Evolutionary conservation across 2,888 invertebrate species (phyloP), one percentile per base, ranked within the genome.

Genomic region (Spodoptera picta): DNA sequence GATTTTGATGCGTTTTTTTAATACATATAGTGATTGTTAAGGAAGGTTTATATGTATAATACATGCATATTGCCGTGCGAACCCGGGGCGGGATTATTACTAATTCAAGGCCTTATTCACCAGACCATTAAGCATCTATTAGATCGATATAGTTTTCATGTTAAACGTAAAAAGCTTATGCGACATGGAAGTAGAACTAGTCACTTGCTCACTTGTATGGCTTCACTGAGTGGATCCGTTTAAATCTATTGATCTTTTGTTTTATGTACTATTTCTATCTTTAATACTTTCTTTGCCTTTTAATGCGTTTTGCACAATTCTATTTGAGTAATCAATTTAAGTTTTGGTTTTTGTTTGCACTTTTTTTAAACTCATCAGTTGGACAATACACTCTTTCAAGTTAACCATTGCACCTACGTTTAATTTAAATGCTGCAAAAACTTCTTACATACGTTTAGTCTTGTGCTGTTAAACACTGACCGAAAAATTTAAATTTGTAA

Each of bases 161-260:
- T 55, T 57, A 36, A 60, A 50, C 51, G 64, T 72, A 67, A 65
- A 74, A 68, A 70, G 50, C 7, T 65, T 67, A 62, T 73, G 74
- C 76, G 65, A 69, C 68, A 69, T 72, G 69, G 69, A 74, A 66
- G 67, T 69, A 57, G 62, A 64, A 56, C 78, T 62, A 9, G 6
- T 7, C 36, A 46, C 41, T 46, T 53, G 43, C 65, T 62, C 43
- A 54, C 62, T 78, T 75, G 69, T 65, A 60, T 12, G 78, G 75
- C 64, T 78, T 78, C 77, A 69, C 61, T 73, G 69, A 78, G 49
- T 41, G 70, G 61, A 75, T 75, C 65, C 73, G 67, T 68, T 78
- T 69, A 66, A 70, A 64, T 61, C 49, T 73, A 77, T 75, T 63
- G 78, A 77, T 70, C 55, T 50, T 12, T 27, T 24, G 68, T 47